A percentile compares a stretch with the other conserved stretches of the same genome.
Evolutionary conservation across 92 coral and sea anemone species (phyloP).

Genomic region (Pocillopora meandrina): DNA sequence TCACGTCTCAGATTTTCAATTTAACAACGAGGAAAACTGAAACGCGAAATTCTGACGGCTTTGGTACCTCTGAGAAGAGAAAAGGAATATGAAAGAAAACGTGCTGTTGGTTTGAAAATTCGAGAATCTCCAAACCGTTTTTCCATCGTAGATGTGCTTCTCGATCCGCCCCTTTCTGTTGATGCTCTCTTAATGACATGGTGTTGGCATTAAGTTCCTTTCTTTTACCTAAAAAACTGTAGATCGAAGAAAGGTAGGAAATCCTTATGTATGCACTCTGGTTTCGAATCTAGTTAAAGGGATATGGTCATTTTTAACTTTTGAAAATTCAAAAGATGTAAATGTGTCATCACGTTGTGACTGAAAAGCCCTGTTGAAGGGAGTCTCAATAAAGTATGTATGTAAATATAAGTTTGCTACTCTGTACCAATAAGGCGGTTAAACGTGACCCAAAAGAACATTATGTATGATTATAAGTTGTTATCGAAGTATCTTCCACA

Average conservation of each 20-base stretch:
- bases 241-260: too few relatives aligned
- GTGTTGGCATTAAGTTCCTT: neutral
- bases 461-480: neutral
- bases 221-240: neutral
- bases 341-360: too few relatives aligned
- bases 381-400: too few relatives aligned
- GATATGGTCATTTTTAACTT: too few relatives aligned
- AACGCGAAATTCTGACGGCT: neutral
- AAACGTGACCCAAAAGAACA: neutral
- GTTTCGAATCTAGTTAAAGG: too few relatives aligned
- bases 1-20: conserved; percentile 3
- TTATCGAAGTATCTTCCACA: neutral
- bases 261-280: too few relatives aligned
- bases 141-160: neutral
- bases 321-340: too few relatives aligned
- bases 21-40: neutral
- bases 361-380: too few relatives aligned
- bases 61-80: too few relatives aligned
- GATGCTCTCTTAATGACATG: neutral
- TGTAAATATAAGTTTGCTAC: neutral
- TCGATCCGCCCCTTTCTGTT: conserved; percentile 24
- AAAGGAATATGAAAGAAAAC: too few relatives aligned
- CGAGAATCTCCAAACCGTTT: neutral
- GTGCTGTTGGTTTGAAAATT: neutral
- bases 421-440: neutral